Evolutionary conservation across 2,888 invertebrate species (phyloP), one percentile per base, ranked within the genome.

Genomic region (Melanophora roralis): DNA sequence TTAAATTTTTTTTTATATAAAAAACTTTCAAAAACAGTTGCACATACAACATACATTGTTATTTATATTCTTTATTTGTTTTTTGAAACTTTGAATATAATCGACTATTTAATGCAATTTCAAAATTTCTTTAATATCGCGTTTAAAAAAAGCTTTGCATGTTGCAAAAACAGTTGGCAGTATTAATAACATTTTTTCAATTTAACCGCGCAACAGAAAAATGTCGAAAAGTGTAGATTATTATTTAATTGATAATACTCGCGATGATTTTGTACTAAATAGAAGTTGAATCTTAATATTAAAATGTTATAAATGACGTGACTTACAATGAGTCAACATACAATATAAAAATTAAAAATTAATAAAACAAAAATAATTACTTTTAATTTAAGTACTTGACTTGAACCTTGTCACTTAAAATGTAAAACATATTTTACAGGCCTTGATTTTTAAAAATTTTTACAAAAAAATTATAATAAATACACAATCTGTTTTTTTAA

Each of bases 251-350:
- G 64, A 60, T 36, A 64, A 36, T 23, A 45, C 57, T 38, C 47
- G n/a, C 27, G 45, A n/a, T n/a, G n/a, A n/a, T n/a, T n/a, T n/a
- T 27, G 27, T 27, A 6, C 27, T 27, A 5, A 27, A 5, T 45
- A 11, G 45, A 11, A 2, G 12, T 14, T 73, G 57, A 32, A 55
- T 57, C 55, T 47, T 59, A 74, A 59, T 74, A 74, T 67, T 65
- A 59, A 65, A 59, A 65, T 65, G 73, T 74, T 34, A 59, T 59
- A 51, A 51, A 74, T 74, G 34, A 74, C 65, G 59, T 74, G 65
- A 74, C 51, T 74, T 49, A 40, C 57, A 72, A 40, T 64, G 45
- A 64, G 11, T 3, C 1, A 21, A 11, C 21, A 9, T 55, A 23
- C 8, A 45, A 43, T 11, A 12, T 57, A 27, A 36, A 27, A 19